Evolutionary conservation across 2,888 invertebrate species (phyloP).

Genomic region (Netelia fuscicornis): DNA sequence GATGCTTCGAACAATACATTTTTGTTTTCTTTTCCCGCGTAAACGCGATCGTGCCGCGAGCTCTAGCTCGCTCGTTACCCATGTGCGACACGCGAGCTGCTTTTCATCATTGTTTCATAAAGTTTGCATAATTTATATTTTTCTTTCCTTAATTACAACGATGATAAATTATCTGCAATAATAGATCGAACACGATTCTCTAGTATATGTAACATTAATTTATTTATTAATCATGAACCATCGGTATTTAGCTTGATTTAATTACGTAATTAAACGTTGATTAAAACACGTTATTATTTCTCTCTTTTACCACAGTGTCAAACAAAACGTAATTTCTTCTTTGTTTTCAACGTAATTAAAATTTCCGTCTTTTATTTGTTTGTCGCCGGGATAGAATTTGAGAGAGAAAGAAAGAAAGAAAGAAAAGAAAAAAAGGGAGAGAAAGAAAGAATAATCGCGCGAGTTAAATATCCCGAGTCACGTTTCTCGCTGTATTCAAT

Average conservation of each 20-base stretch:
- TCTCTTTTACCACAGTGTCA: too few relatives aligned
- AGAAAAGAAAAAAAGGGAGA: too few relatives aligned
- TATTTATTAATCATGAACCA: background rate
- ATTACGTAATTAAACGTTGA: too few relatives aligned
- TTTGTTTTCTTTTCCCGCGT: background rate
- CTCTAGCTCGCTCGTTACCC: too few relatives aligned
- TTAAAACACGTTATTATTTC: too few relatives aligned
- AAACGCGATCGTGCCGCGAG: too few relatives aligned
- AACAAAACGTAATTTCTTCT: background rate
- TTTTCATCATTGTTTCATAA: background rate
- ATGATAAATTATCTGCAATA: background rate
- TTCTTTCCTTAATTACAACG: background rate
- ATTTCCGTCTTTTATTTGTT: background rate
- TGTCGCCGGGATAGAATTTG: background rate
- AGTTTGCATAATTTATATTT: background rate
- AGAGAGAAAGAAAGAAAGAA: too few relatives aligned
- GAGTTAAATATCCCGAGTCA: slow-evolving; percentile 27
- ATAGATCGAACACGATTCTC: background rate
- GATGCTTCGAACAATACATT: background rate
- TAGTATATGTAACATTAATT: background rate
- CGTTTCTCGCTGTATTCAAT: slow-evolving; percentile 28
- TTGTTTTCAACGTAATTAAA: background rate
- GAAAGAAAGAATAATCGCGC: too few relatives aligned
- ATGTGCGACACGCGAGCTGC: background rate
- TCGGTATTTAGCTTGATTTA: too few relatives aligned